Percentiles rank a stretch among this genome's conserved stretches.
These are phyloP conservation scores for Seriola aureovittata DNA, from an alignment of 2,113 vertebrate species.

Conservation along the genomic window DNA sequence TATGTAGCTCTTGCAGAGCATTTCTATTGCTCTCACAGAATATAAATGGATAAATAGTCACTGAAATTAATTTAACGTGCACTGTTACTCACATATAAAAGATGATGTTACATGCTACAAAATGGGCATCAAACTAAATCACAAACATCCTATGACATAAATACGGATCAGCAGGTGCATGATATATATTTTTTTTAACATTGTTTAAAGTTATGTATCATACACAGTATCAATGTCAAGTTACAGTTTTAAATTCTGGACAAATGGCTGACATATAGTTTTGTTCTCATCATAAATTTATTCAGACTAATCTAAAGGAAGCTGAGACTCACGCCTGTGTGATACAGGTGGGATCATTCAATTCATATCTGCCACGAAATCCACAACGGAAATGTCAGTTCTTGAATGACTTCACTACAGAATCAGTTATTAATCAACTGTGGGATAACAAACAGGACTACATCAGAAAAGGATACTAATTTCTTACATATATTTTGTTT, in stretches of 20 bases:
- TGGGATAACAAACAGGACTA: not conserved
- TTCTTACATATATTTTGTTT: not conserved
- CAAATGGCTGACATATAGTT: not conserved
- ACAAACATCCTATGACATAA: conserved; percentile 10
- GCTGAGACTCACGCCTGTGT: not conserved
- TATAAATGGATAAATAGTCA: conserved; percentile 71
- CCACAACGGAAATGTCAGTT: not conserved
- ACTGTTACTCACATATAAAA: conserved; percentile 14
- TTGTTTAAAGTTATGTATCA: not conserved
- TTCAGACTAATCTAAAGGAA: not conserved
- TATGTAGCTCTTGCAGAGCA: conserved; percentile 39
- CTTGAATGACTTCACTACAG: not conserved
- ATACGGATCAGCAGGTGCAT: conserved; percentile 18
- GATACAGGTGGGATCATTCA: not conserved
- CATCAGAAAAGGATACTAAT: not conserved
- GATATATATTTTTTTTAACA: not conserved
- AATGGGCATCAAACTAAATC: conserved; percentile 21
- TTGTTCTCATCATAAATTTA: conserved; percentile 10
- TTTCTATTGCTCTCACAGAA: conserved; percentile 66
- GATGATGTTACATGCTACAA: conserved; percentile 13
- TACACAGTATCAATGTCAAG: conserved; percentile 6
- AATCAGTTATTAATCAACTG: not conserved
- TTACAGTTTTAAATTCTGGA: not conserved
- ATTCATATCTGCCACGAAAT: conserved; percentile 16
- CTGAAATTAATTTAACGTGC: conserved; percentile 54